Conservation (phyloP, 2,113 vertebrate species). For the Zapus hudsonius region DNA sequence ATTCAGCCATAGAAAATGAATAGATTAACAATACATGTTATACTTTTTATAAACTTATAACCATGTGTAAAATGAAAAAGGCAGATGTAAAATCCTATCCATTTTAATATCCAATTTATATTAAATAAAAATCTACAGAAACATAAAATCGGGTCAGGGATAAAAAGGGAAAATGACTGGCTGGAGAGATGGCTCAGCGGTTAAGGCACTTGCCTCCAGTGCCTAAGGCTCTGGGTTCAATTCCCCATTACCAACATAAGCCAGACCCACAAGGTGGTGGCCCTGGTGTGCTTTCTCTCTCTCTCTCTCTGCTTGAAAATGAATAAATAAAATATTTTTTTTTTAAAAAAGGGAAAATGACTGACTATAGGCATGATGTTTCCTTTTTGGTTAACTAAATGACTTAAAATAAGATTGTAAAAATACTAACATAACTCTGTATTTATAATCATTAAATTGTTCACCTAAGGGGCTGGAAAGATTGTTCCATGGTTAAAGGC, state of each 20-base stretch:
- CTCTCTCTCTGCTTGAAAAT: too few relatives aligned
- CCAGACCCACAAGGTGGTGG: too few relatives aligned
- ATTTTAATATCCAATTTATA: constrained; percentile 6
- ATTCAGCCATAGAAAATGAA: constrained; percentile 46
- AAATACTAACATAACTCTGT: not conserved
- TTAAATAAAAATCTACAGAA: constrained; percentile 10
- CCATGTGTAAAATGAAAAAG: constrained; percentile 27
- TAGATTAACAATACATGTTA: not conserved
- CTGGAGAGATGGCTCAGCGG: too few relatives aligned
- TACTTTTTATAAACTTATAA: constrained; percentile 33
- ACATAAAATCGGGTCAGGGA: not conserved
- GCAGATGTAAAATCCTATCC: not conserved
- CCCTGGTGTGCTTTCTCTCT: too few relatives aligned
- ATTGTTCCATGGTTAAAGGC: too few relatives aligned
- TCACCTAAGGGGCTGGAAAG: not conserved
- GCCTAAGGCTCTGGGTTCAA: too few relatives aligned
- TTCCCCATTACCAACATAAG: too few relatives aligned
- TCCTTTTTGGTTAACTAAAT: not conserved
- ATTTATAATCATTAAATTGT: not conserved
- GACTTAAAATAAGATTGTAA: constrained; percentile 7
- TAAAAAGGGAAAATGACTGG: not conserved
- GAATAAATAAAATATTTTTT: too few relatives aligned
- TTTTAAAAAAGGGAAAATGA: not conserved
- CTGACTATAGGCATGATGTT: not conserved
- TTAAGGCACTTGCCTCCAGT: too few relatives aligned